Percentiles rank a stretch among this genome's conserved stretches.
These are phyloP conservation scores for Poecilia velifera DNA, from an alignment of 2,797 vertebrate species.

Conservation along the genomic window DNA sequence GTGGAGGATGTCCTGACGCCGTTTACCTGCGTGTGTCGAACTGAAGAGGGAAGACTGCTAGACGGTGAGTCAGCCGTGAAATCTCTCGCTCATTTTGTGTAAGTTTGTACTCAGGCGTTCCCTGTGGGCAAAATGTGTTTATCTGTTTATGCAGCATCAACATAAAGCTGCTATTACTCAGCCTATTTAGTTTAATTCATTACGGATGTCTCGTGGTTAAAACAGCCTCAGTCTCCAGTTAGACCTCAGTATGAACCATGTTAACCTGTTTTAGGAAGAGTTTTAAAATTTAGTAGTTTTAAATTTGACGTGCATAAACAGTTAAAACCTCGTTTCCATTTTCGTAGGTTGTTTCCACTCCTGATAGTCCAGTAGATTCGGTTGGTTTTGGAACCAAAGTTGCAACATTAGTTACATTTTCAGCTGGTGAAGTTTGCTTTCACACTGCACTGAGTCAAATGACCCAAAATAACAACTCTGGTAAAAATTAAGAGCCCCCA, in stretches of 20 bases:
- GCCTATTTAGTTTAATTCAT: not conserved
- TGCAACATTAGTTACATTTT: no score
- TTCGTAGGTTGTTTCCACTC: not conserved
- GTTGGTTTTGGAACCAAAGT: no score
- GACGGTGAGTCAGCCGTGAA: constrained; percentile 79
- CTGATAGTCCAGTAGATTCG: no score
- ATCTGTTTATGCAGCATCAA: not conserved
- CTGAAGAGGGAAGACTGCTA: constrained; percentile 86
- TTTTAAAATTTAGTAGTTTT: not conserved
- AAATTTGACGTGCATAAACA: not conserved
- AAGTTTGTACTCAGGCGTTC: not conserved
- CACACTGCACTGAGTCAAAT: no score
- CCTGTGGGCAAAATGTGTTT: not conserved
- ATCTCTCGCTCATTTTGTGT: not conserved
- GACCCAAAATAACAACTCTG: no score
- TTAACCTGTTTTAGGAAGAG: not conserved
- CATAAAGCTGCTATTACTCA: not conserved
- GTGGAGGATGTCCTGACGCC: constrained; percentile 89
- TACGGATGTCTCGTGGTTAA: not conserved
- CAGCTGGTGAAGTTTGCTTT: no score
- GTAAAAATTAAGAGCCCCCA: no score
- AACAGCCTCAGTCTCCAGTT: not conserved
- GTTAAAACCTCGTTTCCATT: not conserved
- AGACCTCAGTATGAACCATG: not conserved
- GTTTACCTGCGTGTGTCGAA: constrained; percentile 86